phyloP scores from a whole-genome alignment of 1,140 invertebrate species.

The Araneus ventricosus region DNA sequence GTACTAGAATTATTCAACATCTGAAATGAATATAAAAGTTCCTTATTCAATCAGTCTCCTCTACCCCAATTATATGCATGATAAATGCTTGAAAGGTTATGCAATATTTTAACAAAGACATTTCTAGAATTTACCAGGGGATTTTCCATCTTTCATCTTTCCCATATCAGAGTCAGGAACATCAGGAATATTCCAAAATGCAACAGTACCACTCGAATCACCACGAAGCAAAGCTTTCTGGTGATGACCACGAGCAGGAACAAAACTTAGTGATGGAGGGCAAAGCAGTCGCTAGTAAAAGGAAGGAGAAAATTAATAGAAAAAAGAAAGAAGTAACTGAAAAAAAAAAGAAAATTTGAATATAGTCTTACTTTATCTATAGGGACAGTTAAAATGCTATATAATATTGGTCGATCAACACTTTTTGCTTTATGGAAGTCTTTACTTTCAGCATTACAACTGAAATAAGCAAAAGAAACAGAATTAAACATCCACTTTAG shows the following conservation, averaged over 20 bases:
- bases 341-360: neutral
- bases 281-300: conserved; percentile 88
- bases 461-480: conserved; percentile 80
- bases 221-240: conserved; percentile 89
- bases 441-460: conserved; percentile 94
- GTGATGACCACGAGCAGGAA: conserved; percentile 84
- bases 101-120: no score
- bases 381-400: conserved; percentile 89
- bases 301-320: neutral
- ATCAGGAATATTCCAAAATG: conserved; percentile 93
- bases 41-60: no score
- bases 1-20: no score
- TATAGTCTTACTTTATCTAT: conserved; percentile 80
- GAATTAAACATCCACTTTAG: neutral
- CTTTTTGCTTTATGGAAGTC: conserved; percentile 91
- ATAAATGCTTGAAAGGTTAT: no score
- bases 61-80: no score
- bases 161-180: conserved; percentile 83
- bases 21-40: no score
- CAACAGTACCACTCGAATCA: conserved; percentile 92
- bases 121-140: conserved; percentile 33
- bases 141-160: conserved; percentile 14
- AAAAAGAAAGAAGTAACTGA: neutral
- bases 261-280: conserved; percentile 91
- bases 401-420: conserved; percentile 89